Base-by-base conservation (phyloP, 2,888 invertebrate genomes). In the Andrena bucephala region DNA sequence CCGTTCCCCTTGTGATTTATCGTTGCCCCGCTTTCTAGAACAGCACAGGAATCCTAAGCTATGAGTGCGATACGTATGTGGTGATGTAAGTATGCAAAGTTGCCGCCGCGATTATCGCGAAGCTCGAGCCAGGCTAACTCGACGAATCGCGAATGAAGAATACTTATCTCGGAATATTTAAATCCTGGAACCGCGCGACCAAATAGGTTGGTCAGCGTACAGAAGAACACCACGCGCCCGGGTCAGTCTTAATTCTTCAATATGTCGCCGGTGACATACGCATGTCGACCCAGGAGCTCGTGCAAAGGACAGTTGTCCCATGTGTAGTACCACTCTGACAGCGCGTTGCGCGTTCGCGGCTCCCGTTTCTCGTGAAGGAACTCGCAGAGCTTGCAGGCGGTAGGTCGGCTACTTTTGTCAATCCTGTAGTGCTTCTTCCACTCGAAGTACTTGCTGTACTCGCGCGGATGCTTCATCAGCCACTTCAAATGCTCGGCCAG, bases 401-500 rank as follows among this genome's bases (percentile, higher is more conserved):
- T 95, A 78, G 94, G 94, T 1, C 94, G 94, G 87, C 94, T 94
- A 29, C 95, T 92, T 81, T 93, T 93, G 66, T 94, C 93, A 0
- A 96, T 94, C 1, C 94, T 94, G 79, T 95, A 95, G 76, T 92
- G 87, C 16, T 94, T 94, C 85, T 96, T 96, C 96, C 97, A 97
- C 91, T 94, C 94, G 88, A 97, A 96, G 90, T 96, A 96, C 85
- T 95, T 95, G 85, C 95, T 95, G 93, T 96, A 97, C 75, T 95
- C 94, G 0, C 94, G 92, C 63, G 95, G 95, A 91, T 96, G 94
- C 81, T 91, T 77, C 87, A 95, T 95, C 60, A 96, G 91, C 67
- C 91, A 89, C 76, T 94, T 93, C 31, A 97, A 92, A 90, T 96
- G 96, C 7, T 94, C 91, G 0, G 96, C 96, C 84, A 97, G 93